Evolutionary conservation across 2,113 vertebrate genomes (phyloP).

Genomic region (Nettapus auritus): DNA sequence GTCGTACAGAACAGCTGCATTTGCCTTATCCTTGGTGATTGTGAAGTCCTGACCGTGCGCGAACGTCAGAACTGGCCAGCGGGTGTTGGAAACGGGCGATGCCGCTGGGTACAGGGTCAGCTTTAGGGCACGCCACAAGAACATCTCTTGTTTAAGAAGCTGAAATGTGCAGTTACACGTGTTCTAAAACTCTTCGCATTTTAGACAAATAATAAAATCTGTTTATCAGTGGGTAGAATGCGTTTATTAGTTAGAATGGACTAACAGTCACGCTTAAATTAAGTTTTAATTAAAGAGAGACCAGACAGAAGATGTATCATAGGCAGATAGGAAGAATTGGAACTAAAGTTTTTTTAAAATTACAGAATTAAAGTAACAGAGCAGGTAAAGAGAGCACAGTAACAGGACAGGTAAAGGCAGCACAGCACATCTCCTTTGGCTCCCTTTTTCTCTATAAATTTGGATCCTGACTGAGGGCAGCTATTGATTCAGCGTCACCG

Average conservation of each 20-base stretch:
- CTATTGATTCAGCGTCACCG: background rate
- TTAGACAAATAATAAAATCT: background rate
- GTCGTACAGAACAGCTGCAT: background rate
- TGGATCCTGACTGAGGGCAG: background rate
- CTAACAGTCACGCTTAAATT: background rate
- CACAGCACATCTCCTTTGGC: background rate
- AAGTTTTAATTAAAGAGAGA: background rate
- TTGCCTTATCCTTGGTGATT: background rate
- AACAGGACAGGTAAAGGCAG: background rate
- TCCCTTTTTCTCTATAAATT: too few relatives aligned
- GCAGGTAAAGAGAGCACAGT: background rate
- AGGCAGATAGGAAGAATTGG: background rate
- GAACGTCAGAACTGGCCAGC: background rate
- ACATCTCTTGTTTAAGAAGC: background rate
- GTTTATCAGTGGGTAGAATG: background rate
- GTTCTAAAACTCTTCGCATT: background rate
- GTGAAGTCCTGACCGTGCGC: background rate
- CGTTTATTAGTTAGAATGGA: background rate
- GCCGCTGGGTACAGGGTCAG: background rate
- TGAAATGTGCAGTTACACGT: too few relatives aligned
- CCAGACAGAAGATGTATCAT: background rate
- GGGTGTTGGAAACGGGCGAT: background rate
- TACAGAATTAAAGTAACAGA: background rate
- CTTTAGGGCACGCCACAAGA: background rate
- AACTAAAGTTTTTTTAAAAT: background rate